phyloP scores from a whole-genome alignment of 2,113 vertebrate species.

The Neomonachus schauinslandi region DNA sequence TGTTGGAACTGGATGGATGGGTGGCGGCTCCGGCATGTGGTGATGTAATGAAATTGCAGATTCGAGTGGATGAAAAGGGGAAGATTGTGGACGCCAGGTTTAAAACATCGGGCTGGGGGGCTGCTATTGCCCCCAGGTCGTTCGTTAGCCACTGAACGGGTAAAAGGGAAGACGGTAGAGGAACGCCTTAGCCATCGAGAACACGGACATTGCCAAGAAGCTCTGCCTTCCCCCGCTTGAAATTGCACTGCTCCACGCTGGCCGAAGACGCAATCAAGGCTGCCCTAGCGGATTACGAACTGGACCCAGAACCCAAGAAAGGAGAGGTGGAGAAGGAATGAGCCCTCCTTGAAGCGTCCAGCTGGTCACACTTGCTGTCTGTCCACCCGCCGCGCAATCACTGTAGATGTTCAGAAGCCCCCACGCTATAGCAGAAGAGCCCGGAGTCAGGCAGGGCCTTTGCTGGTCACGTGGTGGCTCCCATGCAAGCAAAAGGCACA shows the following conservation, averaged over 20 bases:
- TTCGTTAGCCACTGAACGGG: slow-evolving; percentile 94
- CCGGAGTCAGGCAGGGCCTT: slow-evolving; percentile 44
- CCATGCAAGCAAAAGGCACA: not conserved
- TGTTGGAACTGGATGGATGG: slow-evolving; percentile 94
- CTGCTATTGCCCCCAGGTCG: slow-evolving; percentile 95
- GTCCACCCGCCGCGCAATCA: not conserved
- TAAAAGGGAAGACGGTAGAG: slow-evolving; percentile 98
- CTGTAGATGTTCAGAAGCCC: not conserved
- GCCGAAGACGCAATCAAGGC: slow-evolving; percentile 97
- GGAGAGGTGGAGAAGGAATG: slow-evolving; percentile 61
- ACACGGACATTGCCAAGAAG: slow-evolving; percentile 97
- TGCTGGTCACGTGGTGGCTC: not conserved
- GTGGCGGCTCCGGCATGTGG: slow-evolving; percentile 97
- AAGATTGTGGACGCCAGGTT: slow-evolving; percentile 93
- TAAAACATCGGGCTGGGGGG: slow-evolving; percentile 96
- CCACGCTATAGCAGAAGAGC: not conserved
- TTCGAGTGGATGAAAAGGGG: slow-evolving; percentile 91
- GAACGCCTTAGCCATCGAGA: slow-evolving; percentile 94
- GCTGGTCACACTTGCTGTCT: not conserved
- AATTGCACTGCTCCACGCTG: slow-evolving; percentile 98
- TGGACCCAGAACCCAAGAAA: slow-evolving; percentile 90
- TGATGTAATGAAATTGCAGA: slow-evolving; percentile 98
- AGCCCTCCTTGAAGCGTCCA: fast-evolving
- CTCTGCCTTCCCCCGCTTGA: slow-evolving; percentile 95
- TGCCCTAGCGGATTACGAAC: slow-evolving; percentile 94